Conservation (phyloP, 2,888 invertebrate genomes). For the Anthrax anthrax region DNA sequence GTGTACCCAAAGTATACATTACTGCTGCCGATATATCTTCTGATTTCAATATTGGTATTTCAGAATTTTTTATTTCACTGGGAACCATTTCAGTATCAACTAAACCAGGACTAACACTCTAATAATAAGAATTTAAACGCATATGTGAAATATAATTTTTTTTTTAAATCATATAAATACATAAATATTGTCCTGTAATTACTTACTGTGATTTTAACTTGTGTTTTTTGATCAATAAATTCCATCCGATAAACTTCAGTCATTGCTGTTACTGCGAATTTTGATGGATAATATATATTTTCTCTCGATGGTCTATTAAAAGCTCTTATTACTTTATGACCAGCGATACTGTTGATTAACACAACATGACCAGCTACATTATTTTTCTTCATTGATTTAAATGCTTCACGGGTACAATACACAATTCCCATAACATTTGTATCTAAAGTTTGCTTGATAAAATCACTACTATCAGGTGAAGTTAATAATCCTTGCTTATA, state of each 20-base stretch:
- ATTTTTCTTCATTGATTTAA: constrained; percentile 34
- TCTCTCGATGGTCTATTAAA: constrained; percentile 19
- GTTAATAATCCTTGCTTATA: constrained; percentile 4
- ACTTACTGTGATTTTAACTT: constrained; percentile 23
- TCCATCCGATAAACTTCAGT: constrained; percentile 30
- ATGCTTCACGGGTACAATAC: constrained; percentile 35
- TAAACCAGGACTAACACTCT: constrained; percentile 31
- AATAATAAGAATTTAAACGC: no score
- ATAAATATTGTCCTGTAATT: not conserved
- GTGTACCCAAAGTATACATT: constrained; percentile 25
- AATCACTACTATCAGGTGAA: constrained; percentile 15
- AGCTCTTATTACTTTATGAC: constrained; percentile 20
- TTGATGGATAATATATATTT: constrained; percentile 28
- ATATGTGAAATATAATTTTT: no score
- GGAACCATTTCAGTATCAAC: constrained; percentile 31
- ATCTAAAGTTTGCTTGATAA: constrained; percentile 27
- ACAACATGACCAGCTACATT: constrained; percentile 38
- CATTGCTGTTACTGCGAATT: constrained; percentile 27
- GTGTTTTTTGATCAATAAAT: constrained; percentile 18
- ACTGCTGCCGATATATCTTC: constrained; percentile 30
- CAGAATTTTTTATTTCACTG: constrained; percentile 16
- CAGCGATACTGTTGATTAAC: constrained; percentile 32
- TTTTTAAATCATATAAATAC: no score
- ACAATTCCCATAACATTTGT: constrained; percentile 36
- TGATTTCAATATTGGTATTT: constrained; percentile 24